phyloP scores from a whole-genome alignment of 2,113 vertebrate genomes.

The Microcebus murinus region DNA sequence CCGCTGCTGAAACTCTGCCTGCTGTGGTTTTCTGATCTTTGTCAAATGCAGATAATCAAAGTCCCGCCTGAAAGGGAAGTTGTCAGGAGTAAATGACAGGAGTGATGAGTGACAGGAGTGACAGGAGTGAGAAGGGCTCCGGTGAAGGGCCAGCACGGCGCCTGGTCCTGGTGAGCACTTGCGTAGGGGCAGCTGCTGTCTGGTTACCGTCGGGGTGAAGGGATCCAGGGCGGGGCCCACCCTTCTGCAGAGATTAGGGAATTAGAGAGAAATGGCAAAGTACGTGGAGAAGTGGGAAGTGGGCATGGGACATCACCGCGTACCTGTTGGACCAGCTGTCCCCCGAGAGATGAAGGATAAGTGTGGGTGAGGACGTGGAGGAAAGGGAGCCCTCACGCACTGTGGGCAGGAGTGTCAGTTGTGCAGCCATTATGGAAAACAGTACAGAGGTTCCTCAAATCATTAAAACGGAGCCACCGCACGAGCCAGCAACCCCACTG shows the following conservation, averaged over 20 bases:
- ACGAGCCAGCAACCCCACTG: background rate
- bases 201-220: accelerated
- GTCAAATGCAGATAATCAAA: background rate
- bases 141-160: background rate
- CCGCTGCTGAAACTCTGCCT: background rate
- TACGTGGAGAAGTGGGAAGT: background rate
- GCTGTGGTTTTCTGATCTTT: background rate
- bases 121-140: too few relatives aligned
- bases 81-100: background rate
- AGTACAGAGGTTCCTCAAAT: background rate
- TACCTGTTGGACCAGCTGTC: background rate
- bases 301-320: background rate
- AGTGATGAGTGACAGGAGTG: too few relatives aligned
- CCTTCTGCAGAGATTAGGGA: background rate
- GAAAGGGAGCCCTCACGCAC: too few relatives aligned
- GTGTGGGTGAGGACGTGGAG: background rate
- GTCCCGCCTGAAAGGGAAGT: background rate
- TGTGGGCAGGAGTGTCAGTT: background rate
- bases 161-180: background rate
- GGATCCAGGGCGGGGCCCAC: background rate
- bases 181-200: background rate
- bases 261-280: background rate
- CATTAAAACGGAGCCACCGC: background rate
- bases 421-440: background rate
- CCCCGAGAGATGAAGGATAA: background rate